These are phyloP conservation scores for Tenthredo notha DNA, from an alignment of 2,888 invertebrate species.

Conservation along the genomic window DNA sequence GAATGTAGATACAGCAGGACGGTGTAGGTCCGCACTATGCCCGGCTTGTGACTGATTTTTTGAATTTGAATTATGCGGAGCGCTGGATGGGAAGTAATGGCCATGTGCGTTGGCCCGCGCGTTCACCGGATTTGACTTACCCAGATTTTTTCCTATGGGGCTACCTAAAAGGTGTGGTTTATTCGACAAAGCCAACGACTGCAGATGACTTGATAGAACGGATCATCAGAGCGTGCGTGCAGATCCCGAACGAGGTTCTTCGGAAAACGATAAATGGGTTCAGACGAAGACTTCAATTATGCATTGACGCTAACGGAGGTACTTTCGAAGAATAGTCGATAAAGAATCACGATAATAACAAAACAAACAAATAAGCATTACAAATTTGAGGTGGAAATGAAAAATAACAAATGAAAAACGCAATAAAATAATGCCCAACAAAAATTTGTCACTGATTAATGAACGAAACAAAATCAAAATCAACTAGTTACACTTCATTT, in stretches of 20 bases:
- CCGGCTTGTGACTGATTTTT: constrained; percentile 35
- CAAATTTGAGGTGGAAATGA: no score
- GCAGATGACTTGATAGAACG: background rate
- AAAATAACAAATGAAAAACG: no score
- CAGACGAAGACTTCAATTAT: background rate
- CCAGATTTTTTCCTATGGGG: background rate
- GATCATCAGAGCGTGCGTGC: no score
- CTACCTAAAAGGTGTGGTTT: background rate
- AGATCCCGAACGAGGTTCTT: no score
- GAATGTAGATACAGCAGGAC: constrained; percentile 58
- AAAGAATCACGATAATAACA: no score
- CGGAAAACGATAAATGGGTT: no score
- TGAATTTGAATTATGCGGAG: constrained; percentile 24
- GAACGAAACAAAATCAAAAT: no score
- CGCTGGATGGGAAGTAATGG: constrained; percentile 55
- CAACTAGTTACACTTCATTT: no score
- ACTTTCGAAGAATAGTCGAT: background rate
- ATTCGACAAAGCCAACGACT: background rate
- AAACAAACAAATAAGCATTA: no score
- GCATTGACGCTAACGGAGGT: background rate
- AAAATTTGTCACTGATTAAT: no score
- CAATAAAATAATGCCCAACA: no score
- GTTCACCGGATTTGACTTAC: constrained; percentile 44
- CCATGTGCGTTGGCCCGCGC: constrained; percentile 48
- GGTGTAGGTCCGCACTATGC: constrained; percentile 50